Base-by-base conservation (phyloP, 2,888 invertebrate species). In the Tenthredo scrophulariae region DNA sequence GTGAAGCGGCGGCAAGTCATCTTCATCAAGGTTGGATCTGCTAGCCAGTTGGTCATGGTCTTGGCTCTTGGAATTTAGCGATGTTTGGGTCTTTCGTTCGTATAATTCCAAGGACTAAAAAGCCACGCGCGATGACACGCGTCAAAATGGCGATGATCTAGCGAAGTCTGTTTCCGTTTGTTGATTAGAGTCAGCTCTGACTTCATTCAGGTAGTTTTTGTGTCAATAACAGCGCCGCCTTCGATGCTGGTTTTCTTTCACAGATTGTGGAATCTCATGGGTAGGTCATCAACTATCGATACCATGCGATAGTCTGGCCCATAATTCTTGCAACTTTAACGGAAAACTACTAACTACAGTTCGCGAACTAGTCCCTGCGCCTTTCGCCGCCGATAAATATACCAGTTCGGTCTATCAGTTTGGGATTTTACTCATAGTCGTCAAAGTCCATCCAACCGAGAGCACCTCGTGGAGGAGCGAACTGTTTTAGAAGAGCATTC, bases 371-470 rank as follows among this genome's bases (percentile, higher is more conserved):
- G 74, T 15, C n/a, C 15, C 33, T 22, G 22, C 6, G 18, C 33
- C 29, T 33, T 67, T 18, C 29, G 15, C 37, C 72, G 26, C 1
- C 37, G 7, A 40, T 70, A 29, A n/a, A 37, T 22, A 10, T 13
- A 37, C 15, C 1, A 37, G 18, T 74, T 40, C 26, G 22, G 13
- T 50, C 18, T 84, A 46, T 46, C 33, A 50, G 26, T 46, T 18
- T 9, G 22, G 10, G 18, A 6, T 15, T 50, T 82, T 87, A 91
- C 67, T 90, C 88, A 74, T 89, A 91, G 46, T 90, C 87, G 4
- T 89, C 85, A 22, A 92, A 91, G 86, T 92, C 87, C 5, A 91
- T 72, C 74, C 85, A 89, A 4, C 92, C 92, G 0, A 88, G 89
- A 67, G 88, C 88, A 15, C 86, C 86, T 7, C 86, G 89, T 7